A percentile compares a stretch with the other conserved stretches of the same genome.
These are phyloP conservation scores for Budorcas taxicolor DNA, from an alignment of 2,113 vertebrate species.

Conservation along the genomic window DNA sequence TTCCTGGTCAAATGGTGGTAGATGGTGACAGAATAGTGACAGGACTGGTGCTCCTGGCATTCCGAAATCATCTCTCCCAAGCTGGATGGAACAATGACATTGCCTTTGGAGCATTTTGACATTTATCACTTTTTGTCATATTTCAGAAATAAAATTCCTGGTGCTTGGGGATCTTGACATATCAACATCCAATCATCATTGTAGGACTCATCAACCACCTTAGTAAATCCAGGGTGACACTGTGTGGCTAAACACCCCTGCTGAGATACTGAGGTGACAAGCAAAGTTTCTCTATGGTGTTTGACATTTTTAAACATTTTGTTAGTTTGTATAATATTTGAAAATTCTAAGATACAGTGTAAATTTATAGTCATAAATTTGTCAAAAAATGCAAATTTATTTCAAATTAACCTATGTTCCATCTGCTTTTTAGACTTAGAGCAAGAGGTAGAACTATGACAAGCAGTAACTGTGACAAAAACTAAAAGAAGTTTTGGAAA, in stretches of 20 bases:
- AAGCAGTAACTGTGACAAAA: neutral
- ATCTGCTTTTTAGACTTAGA: neutral
- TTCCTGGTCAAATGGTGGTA: conserved; percentile 25
- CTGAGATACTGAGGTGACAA: neutral
- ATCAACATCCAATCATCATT: conserved; percentile 56
- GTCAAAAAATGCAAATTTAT: neutral
- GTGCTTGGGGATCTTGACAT: conserved; percentile 46
- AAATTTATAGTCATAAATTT: neutral
- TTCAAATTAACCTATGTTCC: neutral
- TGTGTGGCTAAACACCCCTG: neutral
- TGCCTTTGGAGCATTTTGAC: conserved; percentile 64
- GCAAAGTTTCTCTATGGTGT: neutral
- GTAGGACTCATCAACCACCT: neutral
- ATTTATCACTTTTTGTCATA: conserved; percentile 60
- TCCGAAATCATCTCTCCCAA: conserved; percentile 60
- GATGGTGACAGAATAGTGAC: conserved; percentile 17
- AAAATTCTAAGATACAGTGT: neutral
- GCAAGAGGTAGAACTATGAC: neutral
- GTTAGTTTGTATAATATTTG: neutral
- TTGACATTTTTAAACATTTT: neutral
- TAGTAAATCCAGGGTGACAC: conserved; percentile 39
- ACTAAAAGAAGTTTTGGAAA: neutral
- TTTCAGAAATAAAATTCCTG: conserved; percentile 32
- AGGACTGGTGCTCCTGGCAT: conserved; percentile 21
- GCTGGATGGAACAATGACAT: conserved; percentile 43